Evolutionary conservation across 2,113 vertebrate species (phyloP), one percentile per base, ranked within the genome.

Genomic region (Cavia porcellus): DNA sequence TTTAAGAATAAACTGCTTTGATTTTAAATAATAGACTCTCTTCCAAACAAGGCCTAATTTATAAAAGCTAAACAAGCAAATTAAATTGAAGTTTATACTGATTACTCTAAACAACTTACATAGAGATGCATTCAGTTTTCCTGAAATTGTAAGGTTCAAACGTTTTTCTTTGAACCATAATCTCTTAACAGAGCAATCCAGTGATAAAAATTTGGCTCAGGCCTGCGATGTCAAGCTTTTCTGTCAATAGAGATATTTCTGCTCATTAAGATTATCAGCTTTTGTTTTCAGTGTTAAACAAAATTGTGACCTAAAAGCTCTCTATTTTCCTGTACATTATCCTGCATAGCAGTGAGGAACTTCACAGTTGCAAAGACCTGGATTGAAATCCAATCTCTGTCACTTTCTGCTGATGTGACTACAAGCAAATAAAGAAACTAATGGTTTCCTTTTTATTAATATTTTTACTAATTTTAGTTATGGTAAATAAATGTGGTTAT

Each of bases 21-120:
- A 61, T 95, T 90, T 70, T 64, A 82, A 82, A 68, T 86, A 86
- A 55, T 45, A 61, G 24, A 30, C 45, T 59, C 7, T 59, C 7
- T 70, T 30, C 35, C 28, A 47, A 42, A 95, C 5, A 86, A 87
- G 20, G n/a, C 50, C 30, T 55, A 11, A 66, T 81, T 59, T 47
- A 35, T 38, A 77, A 83, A 92, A 90, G 7, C 1, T 87, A 92
- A 59, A 62, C 70, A 70, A 92, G 35, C 1, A 66, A 61, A 72
- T 66, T n/a, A 86, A 66, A 77, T 74, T 86, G 90, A 86, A 70
- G 12, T 91, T 79, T 42, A 42, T 88, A 62, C 32, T 85, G 38
- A 74, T 85, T 89, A 50, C 17, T 80, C 2, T 42, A 66, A 79
- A 87, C 20, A 77, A 47, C 81, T 94, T 84, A 64, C 2, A 66